Base-by-base conservation (phyloP, 2,888 invertebrate species). In the Chaitophorus viminalis region DNA sequence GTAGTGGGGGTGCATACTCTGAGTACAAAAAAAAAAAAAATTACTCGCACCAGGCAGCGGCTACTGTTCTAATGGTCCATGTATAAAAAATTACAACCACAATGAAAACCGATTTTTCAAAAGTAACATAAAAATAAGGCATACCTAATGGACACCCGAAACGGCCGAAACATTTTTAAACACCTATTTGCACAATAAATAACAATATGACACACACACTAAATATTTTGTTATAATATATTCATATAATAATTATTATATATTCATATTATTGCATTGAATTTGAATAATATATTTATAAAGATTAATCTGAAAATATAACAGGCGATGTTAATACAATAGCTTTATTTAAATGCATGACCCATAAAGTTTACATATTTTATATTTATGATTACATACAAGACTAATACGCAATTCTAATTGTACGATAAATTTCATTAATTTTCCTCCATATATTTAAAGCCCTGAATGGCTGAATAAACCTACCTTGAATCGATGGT, bases 51-150 rank as follows among this genome's bases (percentile, higher is more conserved):
- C 70, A 3, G 29, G 11, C 52, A 11, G 33, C 33, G 39, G 39
- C 52, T n/a, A n/a, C 82, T n/a, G 82, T 72, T 31, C 9, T 54
- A 82, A 82, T 72, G 82, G 82, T 72, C 21, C 18, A 21, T 36
- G 36, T 31, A 52, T 31, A 72, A 54, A 74, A 74, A 36, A 74
- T 18, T 14, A 11, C 14, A n/a, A 60, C 83, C n/a, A 39, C 36
- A 36, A 21, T 8, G 83, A 60, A 60, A 83, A 75, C 21, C 60
- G 29, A 75, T 83, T 75, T 75, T 83, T 75, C 83, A 60, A 83
- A 82, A 74, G 36, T 36, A 39, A 39, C 75, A 75, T 31, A 52
- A 52, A 72, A 75, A 65, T 21, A 75, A 60, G 60, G 21, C 39
- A n/a, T 54, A n/a, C n/a, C n/a, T n/a, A 72, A 72, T 54, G 33